Conservation (phyloP, 2,113 vertebrate species). For the Vulpes lagopus region DNA sequence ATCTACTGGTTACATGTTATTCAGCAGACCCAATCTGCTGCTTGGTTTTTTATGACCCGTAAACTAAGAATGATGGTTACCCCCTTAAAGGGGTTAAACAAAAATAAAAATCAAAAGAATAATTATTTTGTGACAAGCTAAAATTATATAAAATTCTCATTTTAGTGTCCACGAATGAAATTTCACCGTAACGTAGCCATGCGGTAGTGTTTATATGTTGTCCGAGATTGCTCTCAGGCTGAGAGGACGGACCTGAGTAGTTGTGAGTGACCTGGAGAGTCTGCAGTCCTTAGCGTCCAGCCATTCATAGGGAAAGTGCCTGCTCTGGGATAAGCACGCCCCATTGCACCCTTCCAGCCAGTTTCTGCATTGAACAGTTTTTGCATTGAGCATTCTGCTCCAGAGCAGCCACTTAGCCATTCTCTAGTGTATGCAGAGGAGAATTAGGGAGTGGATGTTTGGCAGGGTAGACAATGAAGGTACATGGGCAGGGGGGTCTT, state of each 20-base stretch:
- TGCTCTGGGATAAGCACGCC: neutral
- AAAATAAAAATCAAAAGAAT: constrained; percentile 4
- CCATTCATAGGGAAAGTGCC: neutral
- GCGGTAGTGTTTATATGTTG: rapidly evolving
- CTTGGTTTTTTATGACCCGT: neutral
- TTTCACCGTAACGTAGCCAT: no score
- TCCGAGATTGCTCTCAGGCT: neutral
- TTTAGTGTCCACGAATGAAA: neutral
- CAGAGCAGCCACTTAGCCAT: neutral
- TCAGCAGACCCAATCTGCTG: neutral
- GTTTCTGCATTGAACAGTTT: neutral
- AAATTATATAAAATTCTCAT: neutral
- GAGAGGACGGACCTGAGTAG: neutral
- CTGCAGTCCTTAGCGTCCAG: neutral
- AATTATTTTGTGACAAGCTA: neutral
- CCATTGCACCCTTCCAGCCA: rapidly evolving
- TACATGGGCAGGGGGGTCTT: no score
- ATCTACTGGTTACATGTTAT: neutral
- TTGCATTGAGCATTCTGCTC: rapidly evolving
- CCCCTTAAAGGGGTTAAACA: neutral
- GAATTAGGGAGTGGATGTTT: neutral
- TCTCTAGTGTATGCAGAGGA: neutral
- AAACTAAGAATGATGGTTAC: neutral
- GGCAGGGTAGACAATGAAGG: neutral
- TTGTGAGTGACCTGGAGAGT: neutral